Conservation (phyloP, 2,113 vertebrate genomes). For the Hystrix cristata region DNA sequence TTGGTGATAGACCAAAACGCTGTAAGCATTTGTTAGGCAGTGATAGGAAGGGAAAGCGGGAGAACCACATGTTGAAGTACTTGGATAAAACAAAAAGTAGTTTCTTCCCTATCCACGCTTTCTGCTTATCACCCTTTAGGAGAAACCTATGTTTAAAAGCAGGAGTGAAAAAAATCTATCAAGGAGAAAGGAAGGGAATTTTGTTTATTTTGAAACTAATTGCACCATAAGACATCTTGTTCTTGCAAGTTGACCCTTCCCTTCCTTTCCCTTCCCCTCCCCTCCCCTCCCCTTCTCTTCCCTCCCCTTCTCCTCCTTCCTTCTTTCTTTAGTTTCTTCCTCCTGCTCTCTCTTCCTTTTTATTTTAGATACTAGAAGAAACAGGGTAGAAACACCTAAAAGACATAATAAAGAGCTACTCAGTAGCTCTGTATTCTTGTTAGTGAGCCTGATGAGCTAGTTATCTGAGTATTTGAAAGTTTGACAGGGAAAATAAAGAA, state of each 20-base stretch:
- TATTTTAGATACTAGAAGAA: background rate
- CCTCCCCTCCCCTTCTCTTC: background rate
- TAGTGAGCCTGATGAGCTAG: background rate
- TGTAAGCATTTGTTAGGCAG: background rate
- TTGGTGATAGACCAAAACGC: background rate
- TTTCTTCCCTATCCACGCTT: background rate
- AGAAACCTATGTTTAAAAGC: background rate
- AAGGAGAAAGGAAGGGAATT: slow-evolving; percentile 14
- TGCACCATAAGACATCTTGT: slow-evolving; percentile 9
- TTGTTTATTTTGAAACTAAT: slow-evolving; percentile 45
- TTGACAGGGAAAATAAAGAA: background rate
- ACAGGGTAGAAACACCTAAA: background rate
- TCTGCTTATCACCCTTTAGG: background rate
- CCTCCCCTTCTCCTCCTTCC: too few relatives aligned
- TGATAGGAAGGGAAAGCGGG: background rate
- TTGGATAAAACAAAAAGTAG: background rate
- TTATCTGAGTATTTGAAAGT: background rate
- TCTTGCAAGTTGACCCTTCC: slow-evolving; percentile 49
- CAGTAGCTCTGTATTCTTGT: background rate
- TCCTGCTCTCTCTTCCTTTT: background rate
- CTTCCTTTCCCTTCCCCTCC: background rate
- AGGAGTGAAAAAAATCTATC: slow-evolving; percentile 29
- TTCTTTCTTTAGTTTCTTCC: background rate
- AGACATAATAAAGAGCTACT: background rate
- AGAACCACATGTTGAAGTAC: background rate